Conservation (phyloP, 2,113 vertebrate species). For the Cryptomyrus ogoouensis region DNA sequence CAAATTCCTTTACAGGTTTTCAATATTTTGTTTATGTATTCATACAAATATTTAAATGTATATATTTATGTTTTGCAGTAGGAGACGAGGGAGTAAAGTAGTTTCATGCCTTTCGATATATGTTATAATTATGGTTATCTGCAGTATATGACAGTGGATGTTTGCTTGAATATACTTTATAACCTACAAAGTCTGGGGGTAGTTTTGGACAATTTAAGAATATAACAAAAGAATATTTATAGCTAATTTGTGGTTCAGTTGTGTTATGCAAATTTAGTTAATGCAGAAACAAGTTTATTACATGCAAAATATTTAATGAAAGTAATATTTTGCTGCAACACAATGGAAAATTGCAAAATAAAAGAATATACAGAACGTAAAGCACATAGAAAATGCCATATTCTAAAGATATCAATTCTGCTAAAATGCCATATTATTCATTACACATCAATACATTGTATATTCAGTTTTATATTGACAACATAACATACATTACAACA, state of each 20-base stretch:
- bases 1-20: background rate
- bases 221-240: background rate
- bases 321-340: background rate
- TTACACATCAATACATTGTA: background rate
- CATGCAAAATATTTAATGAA: background rate
- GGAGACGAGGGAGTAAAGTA: background rate
- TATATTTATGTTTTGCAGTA: background rate
- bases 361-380: background rate
- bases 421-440: slow-evolving; percentile 7
- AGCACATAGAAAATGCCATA: background rate
- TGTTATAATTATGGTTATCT: background rate
- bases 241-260: background rate
- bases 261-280: background rate
- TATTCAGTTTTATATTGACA: background rate
- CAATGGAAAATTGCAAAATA: background rate
- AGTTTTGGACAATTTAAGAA: background rate
- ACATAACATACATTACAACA: background rate
- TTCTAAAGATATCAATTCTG: background rate
- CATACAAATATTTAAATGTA: background rate
- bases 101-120: background rate
- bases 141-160: background rate
- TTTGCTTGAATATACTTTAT: background rate
- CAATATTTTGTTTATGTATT: background rate
- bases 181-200: background rate
- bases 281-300: background rate